Conservation (phyloP, 2,113 vertebrate species). For the Reinhardtius hippoglossoides region DNA sequence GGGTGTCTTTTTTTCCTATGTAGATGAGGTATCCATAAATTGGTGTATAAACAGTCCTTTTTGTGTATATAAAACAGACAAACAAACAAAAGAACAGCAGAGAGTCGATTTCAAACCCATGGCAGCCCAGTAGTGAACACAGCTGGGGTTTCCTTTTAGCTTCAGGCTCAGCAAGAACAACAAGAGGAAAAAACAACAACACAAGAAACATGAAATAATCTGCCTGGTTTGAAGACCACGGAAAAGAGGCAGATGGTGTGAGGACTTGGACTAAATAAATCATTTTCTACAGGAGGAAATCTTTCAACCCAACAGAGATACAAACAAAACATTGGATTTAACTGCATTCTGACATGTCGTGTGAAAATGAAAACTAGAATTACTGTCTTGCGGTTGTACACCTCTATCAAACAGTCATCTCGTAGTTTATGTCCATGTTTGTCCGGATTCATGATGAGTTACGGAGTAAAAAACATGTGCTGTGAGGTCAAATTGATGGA, state of each 20-base stretch:
- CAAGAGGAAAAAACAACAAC: neutral
- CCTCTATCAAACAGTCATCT: no score
- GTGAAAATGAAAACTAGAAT: neutral
- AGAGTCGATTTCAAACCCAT: slow-evolving; percentile 28
- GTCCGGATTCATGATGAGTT: no score
- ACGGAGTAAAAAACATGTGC: no score
- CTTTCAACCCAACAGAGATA: slow-evolving; percentile 16
- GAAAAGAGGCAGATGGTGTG: slow-evolving; percentile 26
- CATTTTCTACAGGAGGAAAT: slow-evolving; percentile 36
- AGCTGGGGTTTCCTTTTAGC: slow-evolving; percentile 47
- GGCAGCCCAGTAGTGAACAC: slow-evolving; percentile 16
- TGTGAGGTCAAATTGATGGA: no score
- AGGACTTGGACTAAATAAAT: slow-evolving; percentile 41
- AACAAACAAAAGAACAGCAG: neutral
- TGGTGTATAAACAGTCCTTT: slow-evolving; percentile 33
- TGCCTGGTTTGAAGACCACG: slow-evolving; percentile 37
- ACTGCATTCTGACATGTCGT: neutral
- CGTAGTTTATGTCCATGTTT: no score
- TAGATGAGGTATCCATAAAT: slow-evolving; percentile 10
- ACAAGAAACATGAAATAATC: slow-evolving; percentile 25
- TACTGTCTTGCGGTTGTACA: neutral
- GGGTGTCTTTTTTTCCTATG: neutral
- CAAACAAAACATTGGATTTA: slow-evolving; percentile 27
- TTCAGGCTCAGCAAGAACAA: slow-evolving; percentile 50
- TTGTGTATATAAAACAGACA: neutral